Conservation (phyloP, 2,113 vertebrate species). For the Egretta garzetta region DNA sequence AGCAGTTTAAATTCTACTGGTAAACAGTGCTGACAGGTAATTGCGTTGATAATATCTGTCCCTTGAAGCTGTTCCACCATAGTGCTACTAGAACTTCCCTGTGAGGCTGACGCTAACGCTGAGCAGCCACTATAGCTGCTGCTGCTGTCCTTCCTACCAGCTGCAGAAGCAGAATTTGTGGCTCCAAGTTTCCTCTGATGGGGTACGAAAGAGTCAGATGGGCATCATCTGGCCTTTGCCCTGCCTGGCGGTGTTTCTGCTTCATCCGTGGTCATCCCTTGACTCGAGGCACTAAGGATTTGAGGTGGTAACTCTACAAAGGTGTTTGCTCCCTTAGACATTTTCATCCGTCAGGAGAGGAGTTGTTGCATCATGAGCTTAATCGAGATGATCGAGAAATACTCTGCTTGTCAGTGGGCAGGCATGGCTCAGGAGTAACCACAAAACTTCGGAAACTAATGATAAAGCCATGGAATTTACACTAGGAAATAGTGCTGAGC, state of each 20-base stretch:
- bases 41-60: neutral
- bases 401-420: neutral
- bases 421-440: neutral
- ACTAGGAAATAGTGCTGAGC: neutral
- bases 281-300: rapidly evolving
- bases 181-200: neutral
- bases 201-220: rapidly evolving
- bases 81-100: neutral
- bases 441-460: neutral
- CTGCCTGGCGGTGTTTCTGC: neutral
- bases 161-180: neutral
- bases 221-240: neutral
- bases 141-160: neutral
- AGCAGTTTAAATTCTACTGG: neutral
- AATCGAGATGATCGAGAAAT: rapidly evolving
- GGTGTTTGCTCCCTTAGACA: rapidly evolving
- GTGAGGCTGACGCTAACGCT: neutral
- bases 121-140: neutral
- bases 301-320: neutral
- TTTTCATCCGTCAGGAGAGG: neutral
- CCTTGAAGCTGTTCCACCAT: neutral
- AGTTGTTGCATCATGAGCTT: neutral
- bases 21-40: neutral
- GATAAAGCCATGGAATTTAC: neutral
- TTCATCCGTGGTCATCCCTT: neutral